These are phyloP conservation scores for Gulo gulo DNA, from an alignment of 2,113 vertebrate species.

Conservation along the genomic window DNA sequence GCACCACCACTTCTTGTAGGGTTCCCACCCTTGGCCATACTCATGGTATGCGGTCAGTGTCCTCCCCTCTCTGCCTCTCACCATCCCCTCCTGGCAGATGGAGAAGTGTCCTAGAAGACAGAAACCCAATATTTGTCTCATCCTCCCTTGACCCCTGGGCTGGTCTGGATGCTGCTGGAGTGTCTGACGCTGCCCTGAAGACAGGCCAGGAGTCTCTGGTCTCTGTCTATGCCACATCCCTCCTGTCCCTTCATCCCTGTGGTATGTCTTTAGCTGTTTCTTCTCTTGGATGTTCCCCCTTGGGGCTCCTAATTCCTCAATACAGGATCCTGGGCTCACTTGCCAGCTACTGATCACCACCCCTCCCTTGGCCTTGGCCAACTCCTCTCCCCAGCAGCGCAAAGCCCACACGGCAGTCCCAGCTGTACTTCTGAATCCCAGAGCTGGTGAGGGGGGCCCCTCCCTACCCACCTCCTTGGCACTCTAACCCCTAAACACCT, in stretches of 20 bases:
- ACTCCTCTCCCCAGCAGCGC: too few relatives aligned
- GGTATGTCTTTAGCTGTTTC: not conserved
- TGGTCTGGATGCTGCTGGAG: accelerated
- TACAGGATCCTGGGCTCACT: not conserved
- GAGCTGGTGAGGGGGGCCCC: not conserved
- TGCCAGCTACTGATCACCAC: not conserved
- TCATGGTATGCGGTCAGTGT: not conserved
- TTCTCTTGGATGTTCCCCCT: not conserved
- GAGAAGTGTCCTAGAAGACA: not conserved
- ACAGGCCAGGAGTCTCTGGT: not conserved
- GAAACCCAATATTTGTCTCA: not conserved
- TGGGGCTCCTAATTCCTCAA: not conserved
- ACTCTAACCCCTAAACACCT: not conserved
- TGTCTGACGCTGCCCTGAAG: too few relatives aligned
- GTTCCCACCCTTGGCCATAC: not conserved
- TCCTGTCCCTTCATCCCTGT: too few relatives aligned
- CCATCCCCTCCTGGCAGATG: not conserved
- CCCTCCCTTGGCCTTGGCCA: not conserved
- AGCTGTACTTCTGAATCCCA: not conserved
- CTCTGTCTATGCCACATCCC: not conserved
- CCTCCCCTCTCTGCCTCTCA: not conserved
- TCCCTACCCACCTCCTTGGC: accelerated
- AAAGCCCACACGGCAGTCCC: not conserved
- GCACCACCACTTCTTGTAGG: conserved; percentile 17
- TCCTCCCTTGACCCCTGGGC: too few relatives aligned